These are phyloP conservation scores for Rhabdophis nuchalis DNA, from an alignment of 2,797 vertebrate species.

Conservation along the genomic window DNA sequence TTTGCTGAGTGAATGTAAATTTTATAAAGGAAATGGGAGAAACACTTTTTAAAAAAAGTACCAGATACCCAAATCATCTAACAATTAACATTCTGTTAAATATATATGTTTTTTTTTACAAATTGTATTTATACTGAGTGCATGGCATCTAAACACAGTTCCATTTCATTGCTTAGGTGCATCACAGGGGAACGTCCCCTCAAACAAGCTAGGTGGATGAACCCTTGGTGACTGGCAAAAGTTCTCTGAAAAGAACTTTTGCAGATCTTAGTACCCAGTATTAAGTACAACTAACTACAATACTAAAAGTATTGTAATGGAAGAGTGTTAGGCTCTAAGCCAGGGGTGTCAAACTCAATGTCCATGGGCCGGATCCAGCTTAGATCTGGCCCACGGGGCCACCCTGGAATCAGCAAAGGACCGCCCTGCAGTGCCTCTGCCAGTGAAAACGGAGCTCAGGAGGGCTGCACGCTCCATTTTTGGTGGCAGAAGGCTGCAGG, in stretches of 20 bases:
- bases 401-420: too few relatives aligned
- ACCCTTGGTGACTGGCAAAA: neutral
- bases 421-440: too few relatives aligned
- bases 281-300: too few relatives aligned
- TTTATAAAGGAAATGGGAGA: neutral
- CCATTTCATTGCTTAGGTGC: neutral
- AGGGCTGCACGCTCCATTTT: too few relatives aligned
- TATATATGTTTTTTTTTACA: neutral
- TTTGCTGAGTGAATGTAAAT: neutral
- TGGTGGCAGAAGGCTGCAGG: too few relatives aligned
- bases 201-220: neutral
- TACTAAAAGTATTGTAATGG: neutral
- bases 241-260: neutral
- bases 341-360: too few relatives aligned
- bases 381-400: too few relatives aligned
- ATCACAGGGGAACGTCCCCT: neutral
- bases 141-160: neutral
- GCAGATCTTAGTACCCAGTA: neutral
- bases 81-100: neutral
- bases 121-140: neutral
- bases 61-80: neutral
- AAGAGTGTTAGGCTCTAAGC: neutral
- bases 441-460: accelerated
- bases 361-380: too few relatives aligned
- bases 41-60: neutral